Conservation (phyloP, 1,140 invertebrate genomes). For the Coboldia fuscipes region DNA sequence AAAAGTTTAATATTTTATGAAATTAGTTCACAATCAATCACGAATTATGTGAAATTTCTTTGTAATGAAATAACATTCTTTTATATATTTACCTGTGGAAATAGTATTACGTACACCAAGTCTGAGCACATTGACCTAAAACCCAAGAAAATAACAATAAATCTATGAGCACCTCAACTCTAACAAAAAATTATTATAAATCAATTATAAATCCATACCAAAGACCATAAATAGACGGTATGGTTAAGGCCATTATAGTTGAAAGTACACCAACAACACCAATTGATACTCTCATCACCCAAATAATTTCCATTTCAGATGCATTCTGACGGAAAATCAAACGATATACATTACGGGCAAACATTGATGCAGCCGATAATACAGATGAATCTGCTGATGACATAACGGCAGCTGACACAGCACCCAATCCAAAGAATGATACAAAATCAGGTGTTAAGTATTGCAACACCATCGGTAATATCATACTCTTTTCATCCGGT, state of each 20-base stretch:
- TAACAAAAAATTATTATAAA: background rate
- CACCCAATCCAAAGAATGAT: slow-evolving; percentile 89
- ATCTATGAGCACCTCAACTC: background rate
- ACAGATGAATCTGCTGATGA: slow-evolving; percentile 96
- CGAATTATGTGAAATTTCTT: background rate
- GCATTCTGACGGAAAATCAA: slow-evolving; percentile 86
- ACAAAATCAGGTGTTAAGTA: slow-evolving; percentile 86
- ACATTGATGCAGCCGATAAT: slow-evolving; percentile 92
- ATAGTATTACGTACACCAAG: slow-evolving; percentile 92
- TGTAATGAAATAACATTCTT: background rate
- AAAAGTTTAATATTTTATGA: no score
- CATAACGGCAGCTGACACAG: slow-evolving; percentile 97
- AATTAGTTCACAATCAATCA: no score
- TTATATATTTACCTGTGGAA: slow-evolving; percentile 33
- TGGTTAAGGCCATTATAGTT: slow-evolving; percentile 88
- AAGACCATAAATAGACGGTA: slow-evolving; percentile 90
- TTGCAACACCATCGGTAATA: slow-evolving; percentile 90
- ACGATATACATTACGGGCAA: slow-evolving; percentile 94
- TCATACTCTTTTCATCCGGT: slow-evolving; percentile 66
- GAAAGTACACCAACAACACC: slow-evolving; percentile 80
- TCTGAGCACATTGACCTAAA: slow-evolving; percentile 85
- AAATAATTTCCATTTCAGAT: slow-evolving; percentile 91
- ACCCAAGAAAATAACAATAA: slow-evolving; percentile 6
- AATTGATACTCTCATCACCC: slow-evolving; percentile 90
- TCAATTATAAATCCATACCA: slow-evolving; percentile 39